These are phyloP conservation scores for Cheirogaleus major DNA, from an alignment of 2,797 vertebrate species.

Conservation along the genomic window DNA sequence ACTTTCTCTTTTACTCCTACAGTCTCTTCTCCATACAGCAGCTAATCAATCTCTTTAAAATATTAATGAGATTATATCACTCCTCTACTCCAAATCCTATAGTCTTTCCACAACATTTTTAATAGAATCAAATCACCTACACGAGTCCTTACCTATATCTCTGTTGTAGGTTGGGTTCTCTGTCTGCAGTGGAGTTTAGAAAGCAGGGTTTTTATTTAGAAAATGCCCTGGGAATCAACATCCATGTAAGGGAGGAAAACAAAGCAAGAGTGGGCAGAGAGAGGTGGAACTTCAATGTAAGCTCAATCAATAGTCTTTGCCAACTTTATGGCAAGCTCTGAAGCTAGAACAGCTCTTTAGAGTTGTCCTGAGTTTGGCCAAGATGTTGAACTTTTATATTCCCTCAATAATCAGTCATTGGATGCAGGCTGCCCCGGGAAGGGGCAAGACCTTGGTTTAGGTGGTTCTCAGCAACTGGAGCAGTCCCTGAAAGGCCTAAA, in stretches of 20 bases:
- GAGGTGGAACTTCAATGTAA: neutral
- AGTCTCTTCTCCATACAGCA: neutral
- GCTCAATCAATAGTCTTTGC: neutral
- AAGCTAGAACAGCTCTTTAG: neutral
- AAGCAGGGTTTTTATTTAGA: neutral
- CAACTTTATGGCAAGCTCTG: neutral
- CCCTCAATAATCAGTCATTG: neutral
- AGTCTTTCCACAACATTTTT: neutral
- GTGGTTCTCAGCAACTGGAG: neutral
- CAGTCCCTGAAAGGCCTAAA: neutral
- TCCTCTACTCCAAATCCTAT: neutral
- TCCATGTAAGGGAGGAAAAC: neutral
- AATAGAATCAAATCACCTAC: neutral
- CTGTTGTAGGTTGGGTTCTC: neutral
- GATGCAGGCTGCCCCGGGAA: neutral
- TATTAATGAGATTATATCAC: neutral
- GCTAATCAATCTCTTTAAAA: conserved; percentile 26
- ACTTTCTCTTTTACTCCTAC: neutral
- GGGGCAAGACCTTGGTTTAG: neutral
- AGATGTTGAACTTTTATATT: neutral
- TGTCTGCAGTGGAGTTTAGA: neutral
- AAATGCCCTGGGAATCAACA: neutral
- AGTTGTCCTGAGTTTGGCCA: neutral
- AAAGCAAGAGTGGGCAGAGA: neutral
- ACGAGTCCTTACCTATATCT: neutral